Evolutionary conservation across 2,113 vertebrate species (phyloP).

Genomic region (Apaloderma vittatum): DNA sequence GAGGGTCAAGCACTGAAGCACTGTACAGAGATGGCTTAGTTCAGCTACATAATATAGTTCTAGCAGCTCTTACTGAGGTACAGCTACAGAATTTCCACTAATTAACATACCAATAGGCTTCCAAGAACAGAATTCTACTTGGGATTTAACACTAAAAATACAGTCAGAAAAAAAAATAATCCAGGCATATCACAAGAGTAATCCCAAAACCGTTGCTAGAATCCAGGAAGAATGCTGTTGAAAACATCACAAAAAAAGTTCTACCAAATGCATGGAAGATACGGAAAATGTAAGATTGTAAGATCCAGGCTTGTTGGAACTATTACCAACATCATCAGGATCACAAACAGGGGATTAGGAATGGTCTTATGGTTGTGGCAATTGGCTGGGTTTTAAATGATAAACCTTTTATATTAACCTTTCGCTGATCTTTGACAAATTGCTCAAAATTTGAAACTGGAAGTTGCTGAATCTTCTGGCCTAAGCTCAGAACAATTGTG

Average conservation of each 20-base stretch:
- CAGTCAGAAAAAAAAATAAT: neutral
- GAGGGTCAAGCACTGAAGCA: neutral
- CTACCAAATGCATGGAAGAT: neutral
- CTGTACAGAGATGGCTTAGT: neutral
- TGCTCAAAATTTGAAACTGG: neutral
- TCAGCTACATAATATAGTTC: neutral
- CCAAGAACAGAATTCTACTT: neutral
- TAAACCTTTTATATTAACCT: neutral
- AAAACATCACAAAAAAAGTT: neutral
- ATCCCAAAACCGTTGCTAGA: neutral
- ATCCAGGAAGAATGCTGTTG: neutral
- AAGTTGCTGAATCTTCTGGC: neutral
- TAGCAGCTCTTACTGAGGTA: neutral
- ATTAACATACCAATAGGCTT: neutral
- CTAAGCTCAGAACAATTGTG: neutral
- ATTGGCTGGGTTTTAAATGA: neutral
- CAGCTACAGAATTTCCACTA: neutral
- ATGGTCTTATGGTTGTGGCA: neutral
- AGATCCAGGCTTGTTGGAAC: neutral
- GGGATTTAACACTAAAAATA: neutral
- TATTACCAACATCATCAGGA: neutral
- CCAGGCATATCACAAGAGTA: neutral
- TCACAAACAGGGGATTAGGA: neutral
- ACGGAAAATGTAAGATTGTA: neutral
- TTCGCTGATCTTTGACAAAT: neutral